phyloP scores from a whole-genome alignment of 2,113 vertebrate genomes.

The Myxocyprinus asiaticus region DNA sequence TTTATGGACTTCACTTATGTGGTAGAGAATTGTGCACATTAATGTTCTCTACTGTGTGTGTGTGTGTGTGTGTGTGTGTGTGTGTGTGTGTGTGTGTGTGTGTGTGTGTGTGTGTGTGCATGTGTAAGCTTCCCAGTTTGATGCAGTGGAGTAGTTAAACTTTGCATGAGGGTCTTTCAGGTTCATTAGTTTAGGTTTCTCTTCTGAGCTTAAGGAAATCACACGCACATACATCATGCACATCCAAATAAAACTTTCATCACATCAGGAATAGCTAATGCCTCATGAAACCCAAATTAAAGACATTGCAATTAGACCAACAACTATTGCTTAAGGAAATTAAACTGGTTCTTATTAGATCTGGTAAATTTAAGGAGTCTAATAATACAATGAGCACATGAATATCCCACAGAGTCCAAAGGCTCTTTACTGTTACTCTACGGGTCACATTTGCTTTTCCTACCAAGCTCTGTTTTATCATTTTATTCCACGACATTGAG shows the following conservation, averaged over 20 bases:
- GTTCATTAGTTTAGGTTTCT: constrained; percentile 27
- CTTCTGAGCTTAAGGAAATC: constrained; percentile 11
- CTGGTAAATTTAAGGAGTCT: background rate
- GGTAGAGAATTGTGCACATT: background rate
- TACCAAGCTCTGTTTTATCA: constrained; percentile 19
- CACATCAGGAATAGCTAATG: background rate
- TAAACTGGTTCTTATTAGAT: background rate
- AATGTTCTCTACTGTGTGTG: background rate
- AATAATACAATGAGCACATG: background rate
- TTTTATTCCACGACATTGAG: background rate
- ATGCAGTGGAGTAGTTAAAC: constrained; percentile 32
- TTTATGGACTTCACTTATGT: constrained; percentile 11
- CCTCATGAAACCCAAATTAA: background rate
- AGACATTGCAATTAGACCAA: background rate
- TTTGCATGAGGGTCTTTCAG: constrained; percentile 1
- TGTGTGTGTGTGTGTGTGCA: background rate
- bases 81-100: too few species aligned
- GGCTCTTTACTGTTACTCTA: constrained; percentile 22
- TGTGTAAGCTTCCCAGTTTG: constrained; percentile 18
- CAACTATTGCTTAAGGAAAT: constrained; percentile 4
- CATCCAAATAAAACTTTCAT: too few species aligned
- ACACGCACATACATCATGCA: too few species aligned
- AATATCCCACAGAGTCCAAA: background rate
- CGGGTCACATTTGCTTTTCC: constrained; percentile 16
- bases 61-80: background rate